Evolutionary conservation across 2,113 vertebrate genomes (phyloP).

Genomic region (Nematolebias whitei): DNA sequence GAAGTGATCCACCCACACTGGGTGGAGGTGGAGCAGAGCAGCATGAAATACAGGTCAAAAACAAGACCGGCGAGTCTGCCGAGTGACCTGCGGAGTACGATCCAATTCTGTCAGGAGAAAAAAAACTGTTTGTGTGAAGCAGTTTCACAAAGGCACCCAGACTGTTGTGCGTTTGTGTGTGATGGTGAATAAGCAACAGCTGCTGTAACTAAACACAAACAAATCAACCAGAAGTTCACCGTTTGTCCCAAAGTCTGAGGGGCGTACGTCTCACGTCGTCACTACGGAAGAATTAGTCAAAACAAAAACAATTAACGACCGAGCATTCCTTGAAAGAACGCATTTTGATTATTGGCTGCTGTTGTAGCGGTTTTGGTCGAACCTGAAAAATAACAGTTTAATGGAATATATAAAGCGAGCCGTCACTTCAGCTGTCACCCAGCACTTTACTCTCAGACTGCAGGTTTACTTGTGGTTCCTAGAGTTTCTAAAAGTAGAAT

Average conservation of each 20-base stretch:
- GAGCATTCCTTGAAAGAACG: too few relatives aligned
- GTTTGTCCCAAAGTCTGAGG: too few relatives aligned
- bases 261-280: background rate
- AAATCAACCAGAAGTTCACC: background rate
- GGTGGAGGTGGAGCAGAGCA: slow-evolving; percentile 27
- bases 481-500: too few relatives aligned
- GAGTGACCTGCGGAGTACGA: slow-evolving; percentile 39
- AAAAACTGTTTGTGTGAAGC: slow-evolving; percentile 10
- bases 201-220: background rate
- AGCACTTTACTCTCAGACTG: too few relatives aligned
- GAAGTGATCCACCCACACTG: slow-evolving; percentile 38
- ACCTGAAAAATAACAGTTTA: too few relatives aligned
- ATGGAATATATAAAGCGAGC: too few relatives aligned
- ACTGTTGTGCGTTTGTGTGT: background rate
- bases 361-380: too few relatives aligned
- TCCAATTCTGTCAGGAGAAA: background rate
- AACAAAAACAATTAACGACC: background rate
- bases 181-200: background rate
- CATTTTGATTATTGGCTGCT: too few relatives aligned
- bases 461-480: too few relatives aligned
- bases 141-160: slow-evolving; percentile 4
- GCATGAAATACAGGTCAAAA: slow-evolving; percentile 67
- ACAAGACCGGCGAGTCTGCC: slow-evolving; percentile 76
- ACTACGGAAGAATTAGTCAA: background rate
- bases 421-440: too few relatives aligned